phyloP scores from a whole-genome alignment of 2,113 vertebrate species.

The Corapipo altera region DNA sequence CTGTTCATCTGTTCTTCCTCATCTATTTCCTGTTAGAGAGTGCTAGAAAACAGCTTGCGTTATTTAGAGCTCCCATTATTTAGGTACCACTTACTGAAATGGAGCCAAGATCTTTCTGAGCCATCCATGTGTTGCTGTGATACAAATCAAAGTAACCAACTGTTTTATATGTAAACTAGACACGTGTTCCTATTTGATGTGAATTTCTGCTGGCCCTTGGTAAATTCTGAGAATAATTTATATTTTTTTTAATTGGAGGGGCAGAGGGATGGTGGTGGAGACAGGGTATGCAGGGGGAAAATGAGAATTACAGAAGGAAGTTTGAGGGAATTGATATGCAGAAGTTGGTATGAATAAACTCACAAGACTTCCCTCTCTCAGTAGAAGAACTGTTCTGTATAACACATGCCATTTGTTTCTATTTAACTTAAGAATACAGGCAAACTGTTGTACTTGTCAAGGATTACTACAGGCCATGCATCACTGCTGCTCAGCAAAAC shows the following conservation, averaged over 20 bases:
- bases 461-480: background rate
- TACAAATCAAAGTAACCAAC: background rate
- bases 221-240: background rate
- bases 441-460: background rate
- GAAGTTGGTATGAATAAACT: background rate
- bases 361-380: background rate
- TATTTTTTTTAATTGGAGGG: background rate
- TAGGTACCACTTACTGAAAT: background rate
- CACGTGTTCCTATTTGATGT: background rate
- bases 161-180: background rate
- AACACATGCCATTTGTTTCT: background rate
- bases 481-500: background rate
- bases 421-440: background rate
- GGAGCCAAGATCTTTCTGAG: background rate
- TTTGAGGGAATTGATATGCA: background rate
- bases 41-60: background rate
- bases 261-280: background rate
- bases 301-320: background rate
- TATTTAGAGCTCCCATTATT: background rate
- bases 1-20: background rate
- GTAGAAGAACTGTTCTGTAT: background rate
- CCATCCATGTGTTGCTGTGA: background rate
- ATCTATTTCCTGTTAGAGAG: background rate
- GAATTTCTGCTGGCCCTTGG: background rate
- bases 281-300: background rate